Percentiles rank a stretch among this genome's conserved stretches.
phyloP scores from a whole-genome alignment of 1,140 invertebrate species.

The Lithobius niger region DNA sequence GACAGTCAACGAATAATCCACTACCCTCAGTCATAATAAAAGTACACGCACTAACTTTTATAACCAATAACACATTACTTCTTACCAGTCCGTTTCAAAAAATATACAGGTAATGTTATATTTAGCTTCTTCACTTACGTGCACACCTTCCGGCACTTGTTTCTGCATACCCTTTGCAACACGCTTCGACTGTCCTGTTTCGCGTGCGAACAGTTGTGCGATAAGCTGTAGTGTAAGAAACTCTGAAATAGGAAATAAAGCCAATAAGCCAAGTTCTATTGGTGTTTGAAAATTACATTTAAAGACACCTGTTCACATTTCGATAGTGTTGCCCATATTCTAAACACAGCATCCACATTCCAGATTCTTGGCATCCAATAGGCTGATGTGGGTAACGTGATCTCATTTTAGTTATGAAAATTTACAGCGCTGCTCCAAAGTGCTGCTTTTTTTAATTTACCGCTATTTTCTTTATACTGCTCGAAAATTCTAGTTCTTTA shows the following conservation, averaged over 20 bases:
- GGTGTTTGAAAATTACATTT: background rate
- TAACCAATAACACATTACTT: background rate
- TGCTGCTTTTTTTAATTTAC: too few species aligned
- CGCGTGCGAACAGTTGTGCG: constrained; percentile 45
- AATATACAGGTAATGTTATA: constrained; percentile 47
- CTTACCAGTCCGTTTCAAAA: background rate
- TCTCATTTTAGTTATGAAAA: background rate
- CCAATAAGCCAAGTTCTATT: background rate
- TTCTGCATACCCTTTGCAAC: constrained; percentile 63
- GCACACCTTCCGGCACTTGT: constrained; percentile 31
- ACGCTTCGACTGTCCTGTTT: constrained; percentile 59
- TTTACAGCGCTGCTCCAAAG: background rate
- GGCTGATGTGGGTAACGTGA: constrained; percentile 3
- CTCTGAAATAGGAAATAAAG: constrained; percentile 20
- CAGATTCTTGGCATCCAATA: background rate
- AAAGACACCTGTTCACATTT: background rate
- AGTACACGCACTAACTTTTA: background rate
- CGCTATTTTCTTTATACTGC: too few species aligned
- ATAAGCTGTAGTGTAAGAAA: constrained; percentile 25
- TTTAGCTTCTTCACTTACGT: constrained; percentile 20
- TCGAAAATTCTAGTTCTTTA: too few species aligned
- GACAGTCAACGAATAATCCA: background rate
- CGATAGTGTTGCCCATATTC: background rate
- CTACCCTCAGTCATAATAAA: background rate
- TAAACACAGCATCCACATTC: background rate